Conservation (phyloP, 2,113 vertebrate species). For the Terrapene triunguis region DNA sequence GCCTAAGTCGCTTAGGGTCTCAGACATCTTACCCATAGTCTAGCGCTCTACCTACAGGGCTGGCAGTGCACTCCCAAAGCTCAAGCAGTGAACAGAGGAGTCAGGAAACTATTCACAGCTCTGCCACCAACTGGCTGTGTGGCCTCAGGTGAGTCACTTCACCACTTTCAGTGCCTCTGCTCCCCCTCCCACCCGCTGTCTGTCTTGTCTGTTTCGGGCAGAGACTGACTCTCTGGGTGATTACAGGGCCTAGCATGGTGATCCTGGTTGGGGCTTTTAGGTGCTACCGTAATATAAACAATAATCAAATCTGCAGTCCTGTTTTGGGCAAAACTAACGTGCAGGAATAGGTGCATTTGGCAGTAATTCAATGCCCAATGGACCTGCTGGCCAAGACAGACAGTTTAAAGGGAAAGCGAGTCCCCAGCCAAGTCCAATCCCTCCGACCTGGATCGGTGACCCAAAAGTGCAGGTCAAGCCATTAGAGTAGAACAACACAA, state of each 20-base stretch:
- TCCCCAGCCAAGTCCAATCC: neutral
- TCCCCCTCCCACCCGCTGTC: neutral
- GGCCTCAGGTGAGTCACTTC: neutral
- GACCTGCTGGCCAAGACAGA: neutral
- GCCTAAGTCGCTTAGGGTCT: neutral
- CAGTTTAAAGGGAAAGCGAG: neutral
- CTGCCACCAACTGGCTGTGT: neutral
- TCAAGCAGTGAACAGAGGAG: neutral
- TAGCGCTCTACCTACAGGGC: neutral
- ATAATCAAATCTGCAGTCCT: neutral
- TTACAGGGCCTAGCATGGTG: neutral
- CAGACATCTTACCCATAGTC: neutral
- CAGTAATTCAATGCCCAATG: neutral
- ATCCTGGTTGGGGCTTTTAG: neutral
- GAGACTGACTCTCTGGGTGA: too few relatives aligned
- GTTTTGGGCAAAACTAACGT: neutral
- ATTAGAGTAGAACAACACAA: neutral
- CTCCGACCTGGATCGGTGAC: neutral
- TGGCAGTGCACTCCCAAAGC: neutral
- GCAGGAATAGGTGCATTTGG: neutral
- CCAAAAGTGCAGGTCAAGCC: neutral
- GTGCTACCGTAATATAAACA: neutral
- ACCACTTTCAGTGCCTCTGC: neutral
- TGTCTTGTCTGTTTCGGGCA: fast-evolving
- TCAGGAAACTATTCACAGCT: neutral